phyloP scores from a whole-genome alignment of 2,888 invertebrate genomes.

The Erebia ligea region DNA sequence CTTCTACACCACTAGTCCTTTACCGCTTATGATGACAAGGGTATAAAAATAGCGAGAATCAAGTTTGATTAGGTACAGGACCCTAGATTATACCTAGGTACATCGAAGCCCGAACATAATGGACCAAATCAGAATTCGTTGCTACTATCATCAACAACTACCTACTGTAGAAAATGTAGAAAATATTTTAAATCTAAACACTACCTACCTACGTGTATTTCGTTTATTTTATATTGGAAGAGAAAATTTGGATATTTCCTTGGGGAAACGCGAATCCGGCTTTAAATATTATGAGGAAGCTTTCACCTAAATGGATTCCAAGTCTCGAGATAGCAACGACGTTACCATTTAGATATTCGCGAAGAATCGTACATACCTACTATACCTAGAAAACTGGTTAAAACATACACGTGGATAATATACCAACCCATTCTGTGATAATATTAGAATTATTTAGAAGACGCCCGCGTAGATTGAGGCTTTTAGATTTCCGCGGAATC shows the following conservation, averaged over 20 bases:
- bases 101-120: background rate
- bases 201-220: background rate
- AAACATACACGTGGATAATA: background rate
- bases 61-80: too few species aligned
- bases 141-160: background rate
- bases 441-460: too few species aligned
- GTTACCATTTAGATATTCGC: constrained; percentile 1
- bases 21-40: too few species aligned
- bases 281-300: constrained; percentile 36
- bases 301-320: constrained; percentile 34
- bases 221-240: constrained; percentile 20
- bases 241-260: constrained; percentile 33
- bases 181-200: constrained; percentile 1
- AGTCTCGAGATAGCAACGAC: constrained; percentile 22
- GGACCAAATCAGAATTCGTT: background rate
- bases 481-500: too few species aligned
- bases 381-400: background rate
- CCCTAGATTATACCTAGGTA: background rate
- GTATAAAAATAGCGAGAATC: too few species aligned
- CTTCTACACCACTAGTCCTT: too few species aligned
- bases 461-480: too few species aligned
- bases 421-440: too few species aligned
- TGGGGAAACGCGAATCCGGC: constrained; percentile 24
- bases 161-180: background rate
- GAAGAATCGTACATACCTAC: background rate